A percentile compares a stretch with the other conserved stretches of the same genome.
Conservation (phyloP, 2,888 invertebrate species). For the Drosophila macrothrix region DNA sequence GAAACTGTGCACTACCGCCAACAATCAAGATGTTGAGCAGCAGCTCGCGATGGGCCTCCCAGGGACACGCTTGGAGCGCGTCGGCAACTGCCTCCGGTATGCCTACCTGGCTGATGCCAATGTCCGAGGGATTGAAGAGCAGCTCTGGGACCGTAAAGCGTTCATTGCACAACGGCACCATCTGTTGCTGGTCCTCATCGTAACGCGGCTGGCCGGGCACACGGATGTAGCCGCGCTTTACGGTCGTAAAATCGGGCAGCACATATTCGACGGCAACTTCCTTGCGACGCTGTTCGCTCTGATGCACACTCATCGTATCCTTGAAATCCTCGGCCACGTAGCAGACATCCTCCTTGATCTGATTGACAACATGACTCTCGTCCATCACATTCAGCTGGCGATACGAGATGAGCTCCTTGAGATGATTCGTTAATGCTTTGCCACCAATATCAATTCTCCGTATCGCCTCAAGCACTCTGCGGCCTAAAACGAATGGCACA, state of each 20-base stretch:
- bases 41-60: conserved; percentile 91
- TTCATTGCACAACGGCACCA: conserved; percentile 95
- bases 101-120: conserved; percentile 96
- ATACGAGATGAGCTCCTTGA: conserved; percentile 99
- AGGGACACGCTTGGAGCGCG: conserved; percentile 90
- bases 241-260: conserved; percentile 96
- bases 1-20: conserved; percentile 92
- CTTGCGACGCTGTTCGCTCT: conserved; percentile 87
- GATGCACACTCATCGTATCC: conserved; percentile 91
- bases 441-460: conserved; percentile 97
- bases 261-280: conserved; percentile 95
- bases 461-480: conserved; percentile 89
- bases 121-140: conserved; percentile 96
- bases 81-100: conserved; percentile 95
- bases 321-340: conserved; percentile 95
- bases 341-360: conserved; percentile 98
- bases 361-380: conserved; percentile 99
- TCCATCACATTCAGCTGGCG: conserved; percentile 99
- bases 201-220: conserved; percentile 63
- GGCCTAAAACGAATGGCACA: conserved; percentile 94
- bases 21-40: conserved; percentile 93
- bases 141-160: conserved; percentile 97
- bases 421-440: conserved; percentile 97
- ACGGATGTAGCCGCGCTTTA: conserved; percentile 90
- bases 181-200: conserved; percentile 86